phyloP scores from a whole-genome alignment of 2,888 invertebrate species.

The Phalera bucephala region DNA sequence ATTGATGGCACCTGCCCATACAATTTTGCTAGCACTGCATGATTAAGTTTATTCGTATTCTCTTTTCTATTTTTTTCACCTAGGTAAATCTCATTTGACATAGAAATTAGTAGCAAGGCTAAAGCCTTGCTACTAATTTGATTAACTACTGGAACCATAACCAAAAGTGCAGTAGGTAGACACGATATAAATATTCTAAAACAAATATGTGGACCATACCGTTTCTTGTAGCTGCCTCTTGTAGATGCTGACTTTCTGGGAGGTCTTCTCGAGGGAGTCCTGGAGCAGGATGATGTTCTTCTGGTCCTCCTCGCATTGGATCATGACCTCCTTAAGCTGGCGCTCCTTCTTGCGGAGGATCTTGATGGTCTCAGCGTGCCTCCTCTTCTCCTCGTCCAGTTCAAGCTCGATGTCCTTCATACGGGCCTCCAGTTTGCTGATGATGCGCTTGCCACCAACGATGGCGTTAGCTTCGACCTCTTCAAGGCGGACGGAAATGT shows the following conservation, averaged over 20 bases:
- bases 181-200: too few relatives aligned
- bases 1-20: too few relatives aligned
- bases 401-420: slow-evolving; percentile 97
- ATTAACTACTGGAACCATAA: too few relatives aligned
- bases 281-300: slow-evolving; percentile 96
- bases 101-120: too few relatives aligned
- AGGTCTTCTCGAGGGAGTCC: slow-evolving; percentile 93
- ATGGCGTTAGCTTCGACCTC: slow-evolving; percentile 99
- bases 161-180: too few relatives aligned
- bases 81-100: too few relatives aligned
- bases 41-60: too few relatives aligned
- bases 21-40: too few relatives aligned
- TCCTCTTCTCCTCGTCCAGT: slow-evolving; percentile 97
- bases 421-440: slow-evolving; percentile 98
- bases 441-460: slow-evolving; percentile 97
- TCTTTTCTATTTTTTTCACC: too few relatives aligned
- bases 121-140: too few relatives aligned
- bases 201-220: too few relatives aligned
- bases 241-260: slow-evolving; percentile 95
- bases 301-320: slow-evolving; percentile 98
- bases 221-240: slow-evolving; percentile 98
- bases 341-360: slow-evolving; percentile 99
- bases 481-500: slow-evolving; percentile 95
- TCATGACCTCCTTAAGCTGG: slow-evolving; percentile 96
- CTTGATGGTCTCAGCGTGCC: slow-evolving; percentile 98